phyloP scores from a whole-genome alignment of 2,797 vertebrate genomes.

The Nasua narica region DNA sequence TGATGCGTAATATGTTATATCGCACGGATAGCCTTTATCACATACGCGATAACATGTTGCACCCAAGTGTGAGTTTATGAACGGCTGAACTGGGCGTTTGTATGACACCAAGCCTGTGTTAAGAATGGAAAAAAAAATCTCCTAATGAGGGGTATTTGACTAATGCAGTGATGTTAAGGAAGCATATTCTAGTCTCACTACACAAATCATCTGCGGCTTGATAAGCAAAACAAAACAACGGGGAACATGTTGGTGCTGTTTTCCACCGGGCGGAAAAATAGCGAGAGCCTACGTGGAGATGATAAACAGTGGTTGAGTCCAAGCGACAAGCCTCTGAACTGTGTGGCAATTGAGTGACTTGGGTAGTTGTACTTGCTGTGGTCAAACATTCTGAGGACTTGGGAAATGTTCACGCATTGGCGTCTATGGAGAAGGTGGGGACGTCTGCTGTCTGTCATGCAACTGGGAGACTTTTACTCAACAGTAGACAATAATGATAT shows the following conservation, averaged over 20 bases:
- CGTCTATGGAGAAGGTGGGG: conserved; percentile 22
- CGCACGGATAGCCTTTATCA: too few species aligned
- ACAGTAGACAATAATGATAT: conserved; percentile 34
- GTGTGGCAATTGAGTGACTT: not conserved
- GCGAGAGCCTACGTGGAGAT: not conserved
- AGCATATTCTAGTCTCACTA: not conserved
- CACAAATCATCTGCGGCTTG: not conserved
- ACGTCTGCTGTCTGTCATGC: conserved; percentile 53
- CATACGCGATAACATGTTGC: not conserved
- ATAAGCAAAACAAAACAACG: not conserved
- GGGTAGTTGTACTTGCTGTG: not conserved
- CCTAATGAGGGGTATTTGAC: not conserved
- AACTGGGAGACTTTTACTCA: not conserved
- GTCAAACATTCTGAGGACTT: not conserved
- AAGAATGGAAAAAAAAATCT: not conserved
- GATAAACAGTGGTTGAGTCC: not conserved
- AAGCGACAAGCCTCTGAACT: not conserved
- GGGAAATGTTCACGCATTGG: not conserved
- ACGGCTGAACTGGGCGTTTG: not conserved
- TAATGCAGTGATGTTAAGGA: not conserved
- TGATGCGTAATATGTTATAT: not conserved
- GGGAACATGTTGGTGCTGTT: not conserved
- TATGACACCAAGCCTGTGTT: not conserved
- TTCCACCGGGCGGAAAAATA: not conserved
- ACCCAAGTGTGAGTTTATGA: not conserved